phyloP scores from a whole-genome alignment of 2,797 vertebrate species.

The Rhynchotus rufescens region DNA sequence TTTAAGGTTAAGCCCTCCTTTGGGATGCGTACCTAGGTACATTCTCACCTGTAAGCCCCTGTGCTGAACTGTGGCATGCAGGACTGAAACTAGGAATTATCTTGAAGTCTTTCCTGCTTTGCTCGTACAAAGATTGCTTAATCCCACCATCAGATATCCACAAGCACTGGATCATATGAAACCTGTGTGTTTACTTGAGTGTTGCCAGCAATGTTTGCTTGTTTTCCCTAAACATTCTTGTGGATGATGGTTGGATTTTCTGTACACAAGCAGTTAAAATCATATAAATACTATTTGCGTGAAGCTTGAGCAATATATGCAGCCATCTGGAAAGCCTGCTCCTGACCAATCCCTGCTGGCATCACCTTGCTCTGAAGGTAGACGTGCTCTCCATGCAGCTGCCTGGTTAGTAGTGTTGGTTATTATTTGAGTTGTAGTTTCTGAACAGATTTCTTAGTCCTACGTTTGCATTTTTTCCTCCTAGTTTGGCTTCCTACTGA shows the following conservation, averaged over 20 bases:
- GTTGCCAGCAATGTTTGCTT: not conserved
- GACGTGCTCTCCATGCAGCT: conserved; percentile 28
- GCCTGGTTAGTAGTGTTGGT: conserved; percentile 12
- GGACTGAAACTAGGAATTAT: no score
- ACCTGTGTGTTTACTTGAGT: not conserved
- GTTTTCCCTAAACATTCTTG: not conserved
- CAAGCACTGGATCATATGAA: not conserved
- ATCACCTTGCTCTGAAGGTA: conserved; percentile 53
- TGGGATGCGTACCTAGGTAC: not conserved
- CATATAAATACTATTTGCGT: conserved; percentile 9
- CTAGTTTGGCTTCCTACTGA: not conserved
- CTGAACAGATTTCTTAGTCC: not conserved
- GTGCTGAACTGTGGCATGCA: not conserved
- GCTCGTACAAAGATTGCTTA: rapidly evolving
- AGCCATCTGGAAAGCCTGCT: conserved; percentile 51
- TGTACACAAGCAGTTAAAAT: conserved; percentile 33
- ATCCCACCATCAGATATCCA: not conserved
- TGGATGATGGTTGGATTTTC: not conserved
- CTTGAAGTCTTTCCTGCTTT: not conserved
- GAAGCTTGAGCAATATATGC: conserved; percentile 37
- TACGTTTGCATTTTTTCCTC: not conserved
- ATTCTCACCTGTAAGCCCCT: not conserved
- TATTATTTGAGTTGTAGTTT: conserved; percentile 35
- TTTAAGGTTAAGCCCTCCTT: not conserved
- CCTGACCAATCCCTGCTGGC: conserved; percentile 34